phyloP scores from a whole-genome alignment of 2,113 vertebrate species.

The human region GRCh38 chr13:38321001-38321500 shows the following conservation, averaged over 20 bases:
- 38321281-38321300: not conserved
- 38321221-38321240: not conserved
- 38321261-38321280: not conserved
- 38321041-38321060: not conserved
- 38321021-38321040: not conserved
- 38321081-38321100: not conserved
- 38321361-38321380: not conserved
- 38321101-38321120: not conserved
- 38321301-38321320: not conserved
- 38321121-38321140: not conserved
- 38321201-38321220: not conserved
- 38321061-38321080: not conserved
- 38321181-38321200: not conserved
- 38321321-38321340: not conserved
- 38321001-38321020: not conserved
- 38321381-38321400: not conserved
- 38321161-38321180: not conserved
- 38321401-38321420: not conserved
- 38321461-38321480: not conserved
- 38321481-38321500: not conserved
- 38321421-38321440: not conserved
- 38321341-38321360: not conserved
- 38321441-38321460: not conserved
- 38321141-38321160: not conserved
- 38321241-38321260: not conserved